Base-by-base conservation (phyloP, 2,888 invertebrate species). In the Alcis repandata region DNA sequence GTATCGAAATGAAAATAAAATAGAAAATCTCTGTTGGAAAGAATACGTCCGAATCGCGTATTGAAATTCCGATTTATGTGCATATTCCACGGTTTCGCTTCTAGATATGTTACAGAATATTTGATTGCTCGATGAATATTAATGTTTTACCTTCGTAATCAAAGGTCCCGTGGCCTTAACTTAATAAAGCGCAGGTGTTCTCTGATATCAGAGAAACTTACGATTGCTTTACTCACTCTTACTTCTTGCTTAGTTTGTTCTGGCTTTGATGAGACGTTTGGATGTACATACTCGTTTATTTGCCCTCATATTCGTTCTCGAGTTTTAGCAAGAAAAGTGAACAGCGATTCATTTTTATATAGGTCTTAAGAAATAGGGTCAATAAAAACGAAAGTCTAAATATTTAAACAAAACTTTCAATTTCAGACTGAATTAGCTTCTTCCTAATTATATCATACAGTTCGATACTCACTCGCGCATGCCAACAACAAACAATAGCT, bases 61-160 rank as follows among this genome's bases (percentile, higher is more conserved):
- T 65, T 65, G 65, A 46, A 65, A 65, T 65, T 65, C 60, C 40
- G 60, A 65, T 65, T 65, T 65, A 65, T 65, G 65, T 65, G 65
- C 65, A 65, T 65, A 60, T 57, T 60, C 56, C 45, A 33, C 38
- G 43, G 51, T 56, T 45, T 59, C 57, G 59, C 56, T 60, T 60
- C 38, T 10, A 56, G 45, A 54, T 60, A 57, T 57, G 65, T 60
- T 59, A 60, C 65, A 65, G 65, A 65, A 65, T 65, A 65, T 46
- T 46, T 57, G 65, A 65, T 65, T 60, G 65, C 56, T 60, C 60
- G 60, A 52, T 65, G 60, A 65, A 65, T 65, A 60, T 65, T 51
- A 60, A 57, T 46, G 33, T 43, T 33, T 11, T 48, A 51, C 59
- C 53, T 54, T 32, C 46, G 20, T 49, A 61, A 63, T 53, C 52